These are phyloP conservation scores for Rapana venosa DNA, from an alignment of 2,888 invertebrate genomes.

Conservation along the genomic window DNA sequence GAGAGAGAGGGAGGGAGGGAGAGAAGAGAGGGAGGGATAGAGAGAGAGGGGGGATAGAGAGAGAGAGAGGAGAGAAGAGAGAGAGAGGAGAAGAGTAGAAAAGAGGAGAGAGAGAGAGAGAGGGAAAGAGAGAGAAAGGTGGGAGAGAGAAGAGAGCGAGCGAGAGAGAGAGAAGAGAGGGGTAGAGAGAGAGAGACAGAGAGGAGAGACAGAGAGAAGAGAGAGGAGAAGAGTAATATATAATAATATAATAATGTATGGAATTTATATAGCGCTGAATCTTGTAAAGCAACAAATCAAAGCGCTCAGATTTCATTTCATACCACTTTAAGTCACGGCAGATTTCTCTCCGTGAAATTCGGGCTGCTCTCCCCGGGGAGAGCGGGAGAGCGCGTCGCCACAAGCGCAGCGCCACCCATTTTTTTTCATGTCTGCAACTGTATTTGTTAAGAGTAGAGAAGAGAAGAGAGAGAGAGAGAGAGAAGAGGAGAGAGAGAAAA, in stretches of 20 bases:
- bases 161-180: not conserved
- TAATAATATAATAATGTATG: no score
- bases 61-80: not conserved
- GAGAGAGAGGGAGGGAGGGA: not conserved
- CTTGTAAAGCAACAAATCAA: no score
- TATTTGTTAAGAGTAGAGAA: no score
- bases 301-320: no score
- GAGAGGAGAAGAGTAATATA: not conserved
- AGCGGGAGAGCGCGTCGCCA: no score
- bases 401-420: no score
- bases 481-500: not conserved
- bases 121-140: not conserved
- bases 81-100: not conserved
- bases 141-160: not conserved
- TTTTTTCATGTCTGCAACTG: no score
- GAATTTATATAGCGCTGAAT: no score
- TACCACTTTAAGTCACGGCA: no score
- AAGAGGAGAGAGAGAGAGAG: not conserved
- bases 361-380: no score
- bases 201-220: constrained; percentile 5
- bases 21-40: not conserved
- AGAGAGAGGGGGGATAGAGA: not conserved
- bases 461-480: no score
- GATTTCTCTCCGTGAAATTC: no score
- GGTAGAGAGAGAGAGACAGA: not conserved